These are phyloP conservation scores for Coptodon rendalli DNA, from an alignment of 2,113 vertebrate species.

Conservation along the genomic window DNA sequence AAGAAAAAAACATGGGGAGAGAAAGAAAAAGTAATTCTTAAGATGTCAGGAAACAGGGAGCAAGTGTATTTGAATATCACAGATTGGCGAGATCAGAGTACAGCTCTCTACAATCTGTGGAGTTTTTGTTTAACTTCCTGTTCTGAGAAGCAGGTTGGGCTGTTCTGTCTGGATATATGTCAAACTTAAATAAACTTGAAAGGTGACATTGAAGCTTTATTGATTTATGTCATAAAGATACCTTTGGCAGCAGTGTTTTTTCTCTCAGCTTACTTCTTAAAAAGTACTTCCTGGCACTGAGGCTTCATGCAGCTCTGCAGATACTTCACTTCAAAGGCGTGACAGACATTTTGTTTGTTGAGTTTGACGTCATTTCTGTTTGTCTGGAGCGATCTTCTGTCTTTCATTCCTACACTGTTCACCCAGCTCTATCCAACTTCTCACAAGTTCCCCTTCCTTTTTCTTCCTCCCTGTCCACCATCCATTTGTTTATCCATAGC, in stretches of 20 bases:
- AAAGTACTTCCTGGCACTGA: neutral
- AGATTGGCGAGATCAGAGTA: neutral
- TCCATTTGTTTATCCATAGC: neutral
- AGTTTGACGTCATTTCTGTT: neutral
- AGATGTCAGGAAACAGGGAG: neutral
- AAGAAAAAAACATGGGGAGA: neutral
- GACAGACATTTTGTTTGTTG: neutral
- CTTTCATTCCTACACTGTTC: neutral
- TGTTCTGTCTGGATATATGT: neutral
- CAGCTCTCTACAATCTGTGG: neutral
- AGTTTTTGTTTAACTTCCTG: neutral
- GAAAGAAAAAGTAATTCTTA: neutral
- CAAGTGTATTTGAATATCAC: neutral
- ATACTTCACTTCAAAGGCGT: neutral
- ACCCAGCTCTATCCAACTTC: neutral
- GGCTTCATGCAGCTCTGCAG: neutral
- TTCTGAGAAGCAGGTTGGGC: neutral
- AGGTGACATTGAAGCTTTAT: neutral
- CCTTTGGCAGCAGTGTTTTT: neutral
- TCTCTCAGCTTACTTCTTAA: neutral
- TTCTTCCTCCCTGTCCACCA: neutral
- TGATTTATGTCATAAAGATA: neutral
- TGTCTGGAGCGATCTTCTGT: neutral
- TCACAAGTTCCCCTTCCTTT: neutral
- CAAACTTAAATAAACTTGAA: slow-evolving; percentile 11